Conservation (phyloP, 2,888 invertebrate genomes). For the Leucophenga maculata region DNA sequence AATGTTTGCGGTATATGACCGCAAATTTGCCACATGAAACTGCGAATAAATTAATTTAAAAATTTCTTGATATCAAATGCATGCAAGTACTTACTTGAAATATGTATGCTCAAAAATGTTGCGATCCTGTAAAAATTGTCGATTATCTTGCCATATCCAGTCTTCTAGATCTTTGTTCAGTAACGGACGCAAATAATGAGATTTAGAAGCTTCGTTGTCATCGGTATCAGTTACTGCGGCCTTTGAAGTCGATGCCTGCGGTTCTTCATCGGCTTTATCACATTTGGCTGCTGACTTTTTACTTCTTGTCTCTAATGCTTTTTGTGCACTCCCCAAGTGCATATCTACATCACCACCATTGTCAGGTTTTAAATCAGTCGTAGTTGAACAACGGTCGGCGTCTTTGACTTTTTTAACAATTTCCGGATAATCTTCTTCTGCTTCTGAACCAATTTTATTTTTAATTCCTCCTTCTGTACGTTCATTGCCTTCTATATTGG, state of each 20-base stretch:
- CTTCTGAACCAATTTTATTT: background rate
- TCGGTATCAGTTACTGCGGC: conserved; percentile 33
- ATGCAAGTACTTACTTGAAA: conserved; percentile 81
- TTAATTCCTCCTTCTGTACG: background rate
- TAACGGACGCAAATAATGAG: conserved; percentile 61
- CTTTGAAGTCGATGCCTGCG: conserved; percentile 56
- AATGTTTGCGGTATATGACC: conserved; percentile 93
- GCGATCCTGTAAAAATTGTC: conserved; percentile 94
- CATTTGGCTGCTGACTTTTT: conserved; percentile 62
- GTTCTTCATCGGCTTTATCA: conserved; percentile 61
- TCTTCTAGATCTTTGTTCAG: conserved; percentile 82
- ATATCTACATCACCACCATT: conserved; percentile 25
- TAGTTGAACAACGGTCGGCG: background rate
- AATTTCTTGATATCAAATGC: background rate
- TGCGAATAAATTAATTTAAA: conserved; percentile 64
- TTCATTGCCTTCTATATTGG: conserved; percentile 46
- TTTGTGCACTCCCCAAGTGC: conserved; percentile 14
- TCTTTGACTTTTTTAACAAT: background rate
- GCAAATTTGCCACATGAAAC: conserved; percentile 97
- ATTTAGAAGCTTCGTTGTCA: conserved; percentile 34
- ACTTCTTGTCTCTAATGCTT: conserved; percentile 39
- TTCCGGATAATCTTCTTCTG: conserved; percentile 31
- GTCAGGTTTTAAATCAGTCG: conserved; percentile 20
- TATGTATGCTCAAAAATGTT: conserved; percentile 97
- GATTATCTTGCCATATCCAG: conserved; percentile 98